phyloP scores from a whole-genome alignment of 2,888 invertebrate species.

The Nudaria mundana region DNA sequence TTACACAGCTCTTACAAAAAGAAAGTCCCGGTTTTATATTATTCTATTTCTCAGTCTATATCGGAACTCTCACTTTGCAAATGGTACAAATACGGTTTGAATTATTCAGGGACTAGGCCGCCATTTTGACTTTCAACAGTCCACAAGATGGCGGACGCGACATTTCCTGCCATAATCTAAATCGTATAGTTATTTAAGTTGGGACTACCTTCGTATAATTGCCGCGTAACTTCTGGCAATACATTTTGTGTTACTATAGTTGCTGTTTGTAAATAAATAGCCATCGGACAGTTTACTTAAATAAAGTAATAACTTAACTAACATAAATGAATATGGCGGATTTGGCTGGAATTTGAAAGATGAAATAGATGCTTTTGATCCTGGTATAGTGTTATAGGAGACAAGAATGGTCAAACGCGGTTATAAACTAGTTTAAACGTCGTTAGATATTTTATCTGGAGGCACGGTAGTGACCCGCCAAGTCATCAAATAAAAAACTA shows the following conservation, averaged over 20 bases:
- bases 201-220: constrained; percentile 2
- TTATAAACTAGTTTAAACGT: no score
- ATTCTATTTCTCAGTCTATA: constrained; percentile 10
- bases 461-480: no score
- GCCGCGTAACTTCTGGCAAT: not conserved
- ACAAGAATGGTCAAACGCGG: no score
- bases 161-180: not conserved
- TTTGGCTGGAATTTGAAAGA: no score
- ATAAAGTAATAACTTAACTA: no score
- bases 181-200: constrained; percentile 2
- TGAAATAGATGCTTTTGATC: no score
- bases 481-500: no score
- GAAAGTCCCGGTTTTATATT: not conserved
- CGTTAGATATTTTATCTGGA: no score
- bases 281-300: no score
- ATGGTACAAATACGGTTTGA: not conserved
- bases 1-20: constrained; percentile 5
- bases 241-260: not conserved
- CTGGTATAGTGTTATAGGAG: no score
- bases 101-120: not conserved
- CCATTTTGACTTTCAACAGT: not conserved
- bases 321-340: no score
- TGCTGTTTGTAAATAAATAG: not conserved
- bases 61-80: constrained; percentile 5
- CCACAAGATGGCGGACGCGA: not conserved